These are phyloP conservation scores for Graptemys geographica DNA, from an alignment of 2,797 vertebrate genomes.

Conservation along the genomic window DNA sequence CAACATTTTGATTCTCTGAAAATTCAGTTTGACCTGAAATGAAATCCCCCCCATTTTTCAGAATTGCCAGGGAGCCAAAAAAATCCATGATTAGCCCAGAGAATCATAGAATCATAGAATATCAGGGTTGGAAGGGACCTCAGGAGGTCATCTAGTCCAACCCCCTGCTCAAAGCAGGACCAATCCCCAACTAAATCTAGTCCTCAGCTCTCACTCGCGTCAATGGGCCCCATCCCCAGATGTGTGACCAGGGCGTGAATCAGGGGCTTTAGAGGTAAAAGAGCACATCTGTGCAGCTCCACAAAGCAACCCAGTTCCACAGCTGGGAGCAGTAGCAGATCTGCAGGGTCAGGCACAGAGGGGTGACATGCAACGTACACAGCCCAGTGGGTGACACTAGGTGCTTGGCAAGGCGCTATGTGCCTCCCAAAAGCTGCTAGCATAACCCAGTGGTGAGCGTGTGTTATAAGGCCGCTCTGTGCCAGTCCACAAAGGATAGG, in stretches of 20 bases:
- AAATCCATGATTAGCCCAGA: neutral
- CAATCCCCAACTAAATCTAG: too few species aligned
- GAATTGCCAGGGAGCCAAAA: neutral
- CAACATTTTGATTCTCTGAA: neutral
- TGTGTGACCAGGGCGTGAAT: too few species aligned
- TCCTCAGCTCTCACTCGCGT: too few species aligned
- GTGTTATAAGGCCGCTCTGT: accelerated
- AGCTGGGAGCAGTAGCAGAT: neutral
- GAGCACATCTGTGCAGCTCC: neutral
- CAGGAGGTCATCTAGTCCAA: too few species aligned
- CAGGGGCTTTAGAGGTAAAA: neutral
- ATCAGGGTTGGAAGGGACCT: too few species aligned
- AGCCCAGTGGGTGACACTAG: neutral
- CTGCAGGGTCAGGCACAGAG: neutral
- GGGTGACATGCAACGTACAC: neutral
- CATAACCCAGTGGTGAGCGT: neutral
- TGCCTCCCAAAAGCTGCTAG: neutral
- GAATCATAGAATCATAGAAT: too few species aligned
- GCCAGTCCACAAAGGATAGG: neutral
- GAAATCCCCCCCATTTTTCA: neutral
- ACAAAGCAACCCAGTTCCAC: neutral
- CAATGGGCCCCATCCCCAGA: neutral
- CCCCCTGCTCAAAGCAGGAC: too few species aligned
- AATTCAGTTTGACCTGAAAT: neutral
- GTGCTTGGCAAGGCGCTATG: neutral